Evolutionary conservation across 2,888 invertebrate species (phyloP), one percentile per base, ranked within the genome.

Genomic region (Quadroppia sp.): DNA sequence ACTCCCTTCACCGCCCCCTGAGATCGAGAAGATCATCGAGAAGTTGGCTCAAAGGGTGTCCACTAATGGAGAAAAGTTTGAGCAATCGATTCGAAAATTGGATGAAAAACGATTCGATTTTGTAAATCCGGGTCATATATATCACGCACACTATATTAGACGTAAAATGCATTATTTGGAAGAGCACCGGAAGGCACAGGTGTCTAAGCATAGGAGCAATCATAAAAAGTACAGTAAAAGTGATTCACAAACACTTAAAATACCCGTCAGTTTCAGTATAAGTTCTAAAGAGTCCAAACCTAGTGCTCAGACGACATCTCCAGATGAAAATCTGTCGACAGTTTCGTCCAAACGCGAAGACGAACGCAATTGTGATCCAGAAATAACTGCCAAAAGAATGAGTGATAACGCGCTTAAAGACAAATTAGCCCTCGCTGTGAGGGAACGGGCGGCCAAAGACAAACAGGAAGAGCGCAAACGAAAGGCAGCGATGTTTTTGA

Each of bases 41-140:
- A 95, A 96, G 83, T 95, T 98, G 89, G 97, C 98, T 0, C 89
- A 89, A 77, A 97, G 97, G 82, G 97, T 99, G 0, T 91, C 93
- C 0, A 92, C 94, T 79, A 97, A 97, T 83, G 99, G 98, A 0
- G 88, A 89, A 73, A 91, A 92, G 80, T 97, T 98, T 81, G 97
- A 98, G 79, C 80, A 80, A 40, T 88, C 89, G 45, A 90, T 92
- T 32, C 89, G 93, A 13, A 89, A 88, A 78, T 87, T 77, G 81
- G 81, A 89, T 72, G 95, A 96, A 81, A 88, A 89, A 0, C 85
- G 95, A 42, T 96, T 98, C 82, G 88, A 88, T 30, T 98, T 98
- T 82, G 83, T 98, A 0, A 87, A 92, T 76, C 85, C 89, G 0
- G 86, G 85, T 2, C 89, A 95, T 82, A 86, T 88, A 72, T 91